Conservation (phyloP, 2,888 invertebrate genomes). For the Eubasilissa splendida region DNA sequence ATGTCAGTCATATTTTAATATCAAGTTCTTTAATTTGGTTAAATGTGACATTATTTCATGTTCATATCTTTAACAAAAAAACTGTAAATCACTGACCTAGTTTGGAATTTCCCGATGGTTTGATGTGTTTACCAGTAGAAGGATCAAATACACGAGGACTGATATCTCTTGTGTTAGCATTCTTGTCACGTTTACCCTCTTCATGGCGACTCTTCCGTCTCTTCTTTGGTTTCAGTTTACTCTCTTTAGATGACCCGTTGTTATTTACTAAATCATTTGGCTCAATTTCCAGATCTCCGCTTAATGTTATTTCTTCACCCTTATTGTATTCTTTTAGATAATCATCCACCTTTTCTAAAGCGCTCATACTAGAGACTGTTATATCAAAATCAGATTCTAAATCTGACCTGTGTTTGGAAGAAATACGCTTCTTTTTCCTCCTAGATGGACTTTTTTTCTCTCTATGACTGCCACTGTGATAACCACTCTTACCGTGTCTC, state of each 20-base stretch:
- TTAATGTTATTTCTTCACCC: slow-evolving; percentile 70
- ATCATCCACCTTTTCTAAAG: slow-evolving; percentile 71
- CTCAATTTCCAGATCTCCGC: slow-evolving; percentile 71
- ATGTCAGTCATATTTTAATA: no score
- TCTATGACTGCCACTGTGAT: slow-evolving; percentile 70
- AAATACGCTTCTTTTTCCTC: slow-evolving; percentile 69
- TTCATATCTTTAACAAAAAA: slow-evolving; percentile 4
- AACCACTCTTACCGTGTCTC: slow-evolving; percentile 65
- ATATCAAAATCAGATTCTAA: slow-evolving; percentile 69
- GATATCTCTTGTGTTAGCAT: slow-evolving; percentile 66
- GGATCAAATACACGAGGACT: slow-evolving; percentile 69
- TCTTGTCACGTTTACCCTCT: slow-evolving; percentile 65
- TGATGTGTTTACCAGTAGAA: slow-evolving; percentile 65
- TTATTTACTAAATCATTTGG: slow-evolving; percentile 70
- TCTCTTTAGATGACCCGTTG: slow-evolving; percentile 66
- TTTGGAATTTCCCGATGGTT: slow-evolving; percentile 62
- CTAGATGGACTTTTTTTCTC: slow-evolving; percentile 71
- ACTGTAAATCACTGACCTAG: slow-evolving; percentile 62
- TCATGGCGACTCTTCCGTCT: slow-evolving; percentile 69
- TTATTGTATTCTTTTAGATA: slow-evolving; percentile 72
- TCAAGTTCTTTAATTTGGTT: no score
- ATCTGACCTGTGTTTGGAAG: slow-evolving; percentile 67
- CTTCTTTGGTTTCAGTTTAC: slow-evolving; percentile 67
- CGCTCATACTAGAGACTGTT: slow-evolving; percentile 71
- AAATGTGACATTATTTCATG: no score